Base-by-base conservation (phyloP, 1,140 invertebrate genomes). In the Drosophila kikkawai region DNA sequence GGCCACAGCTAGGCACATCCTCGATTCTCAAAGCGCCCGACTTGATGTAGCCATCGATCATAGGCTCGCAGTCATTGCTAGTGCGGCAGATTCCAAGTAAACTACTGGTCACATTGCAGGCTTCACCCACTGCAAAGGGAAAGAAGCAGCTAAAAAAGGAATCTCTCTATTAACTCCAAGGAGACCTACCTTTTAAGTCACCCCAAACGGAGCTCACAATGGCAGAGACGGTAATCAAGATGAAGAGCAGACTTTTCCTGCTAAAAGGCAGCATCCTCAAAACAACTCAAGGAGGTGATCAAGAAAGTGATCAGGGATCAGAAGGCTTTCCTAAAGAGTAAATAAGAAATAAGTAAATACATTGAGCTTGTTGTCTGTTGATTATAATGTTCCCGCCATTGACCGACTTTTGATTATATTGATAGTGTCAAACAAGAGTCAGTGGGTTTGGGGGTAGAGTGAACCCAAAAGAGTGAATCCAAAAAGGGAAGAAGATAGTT, bases 1-100 rank as follows among this genome's bases (percentile, higher is more conserved):
- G 70, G n/a, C 84, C 84, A 59, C 91, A 92, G 51, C 29, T 70
- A 29, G 80, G 84, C 26, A 92, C 73, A 7, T 80, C 79, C 13
- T 15, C 22, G 2, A 41, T 11, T 0, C 13, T 75, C 11, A 91
- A 32, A 17, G 22, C 15, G 0, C 76, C 80, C 13, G 70, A 41
- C 12, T 64, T 75, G 12, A 90, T 75, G 15, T 90, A 90, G 7
- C 71, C 68, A 8, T 71, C 70, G 11, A 90, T 45, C 4, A 57
- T 8, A 0, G 82, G 79, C 34, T 81, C 79, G 34, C 85, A 90
- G 9, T 76, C 41, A 5, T 68, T 53, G 12, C 79, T 39, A 7
- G n/a, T 11, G n/a, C 47, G 37, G 19, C 85, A 90, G 3, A 65
- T 13, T n/a, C 84, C 84, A 2, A 70, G 48, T 11, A 85, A 15